Conservation (phyloP, 2,113 vertebrate species). For the Clupea harengus region DNA sequence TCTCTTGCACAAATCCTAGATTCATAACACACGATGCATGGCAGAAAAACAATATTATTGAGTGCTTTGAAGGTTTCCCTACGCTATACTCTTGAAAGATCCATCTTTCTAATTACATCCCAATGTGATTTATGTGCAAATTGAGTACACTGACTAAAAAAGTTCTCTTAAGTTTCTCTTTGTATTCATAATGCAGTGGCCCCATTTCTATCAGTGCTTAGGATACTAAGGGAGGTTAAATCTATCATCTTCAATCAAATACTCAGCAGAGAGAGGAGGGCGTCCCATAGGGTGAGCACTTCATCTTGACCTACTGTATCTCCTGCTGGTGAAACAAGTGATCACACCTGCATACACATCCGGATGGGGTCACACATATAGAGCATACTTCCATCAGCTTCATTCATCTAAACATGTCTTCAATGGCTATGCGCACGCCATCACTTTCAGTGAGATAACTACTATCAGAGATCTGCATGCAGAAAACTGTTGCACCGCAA, state of each 20-base stretch:
- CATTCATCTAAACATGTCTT: neutral
- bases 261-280: constrained; percentile 2
- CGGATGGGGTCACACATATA: neutral
- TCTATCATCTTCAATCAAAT: constrained; percentile 17
- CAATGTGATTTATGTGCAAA: too few relatives aligned
- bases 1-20: too few relatives aligned
- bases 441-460: neutral
- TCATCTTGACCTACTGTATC: neutral
- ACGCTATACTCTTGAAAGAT: too few relatives aligned
- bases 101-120: too few relatives aligned
- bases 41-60: too few relatives aligned
- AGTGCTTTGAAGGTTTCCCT: too few relatives aligned
- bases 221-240: neutral
- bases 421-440: neutral
- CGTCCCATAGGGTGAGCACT: constrained; percentile 12
- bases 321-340: neutral
- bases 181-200: neutral
- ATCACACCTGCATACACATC: neutral
- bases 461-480: neutral
- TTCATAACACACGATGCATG: too few relatives aligned
- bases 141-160: too few relatives aligned
- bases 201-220: neutral
- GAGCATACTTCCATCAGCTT: neutral
- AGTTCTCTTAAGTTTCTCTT: neutral
- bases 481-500: neutral